Percentiles rank a stretch among this genome's conserved stretches.
Conservation (phyloP, 2,888 invertebrate genomes). For the Adineta ricciae region DNA sequence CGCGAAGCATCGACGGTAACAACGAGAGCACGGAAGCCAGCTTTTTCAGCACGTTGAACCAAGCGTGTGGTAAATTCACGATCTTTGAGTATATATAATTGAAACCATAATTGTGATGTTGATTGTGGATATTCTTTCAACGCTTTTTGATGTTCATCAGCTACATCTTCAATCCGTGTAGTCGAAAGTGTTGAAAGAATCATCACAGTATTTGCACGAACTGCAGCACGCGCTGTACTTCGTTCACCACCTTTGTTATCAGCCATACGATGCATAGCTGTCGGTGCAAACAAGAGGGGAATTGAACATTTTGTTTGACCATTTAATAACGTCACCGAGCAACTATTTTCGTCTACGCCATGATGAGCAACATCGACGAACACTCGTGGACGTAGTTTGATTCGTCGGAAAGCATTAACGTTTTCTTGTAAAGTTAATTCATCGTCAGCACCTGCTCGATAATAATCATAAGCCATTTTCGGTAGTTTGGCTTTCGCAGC, state of each 20-base stretch:
- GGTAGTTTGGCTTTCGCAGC: conserved; percentile 34
- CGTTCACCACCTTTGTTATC: conserved; percentile 77
- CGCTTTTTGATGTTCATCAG: conserved; percentile 52
- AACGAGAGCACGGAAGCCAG: conserved; percentile 75
- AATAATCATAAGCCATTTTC: conserved; percentile 60
- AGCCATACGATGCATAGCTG: conserved; percentile 82
- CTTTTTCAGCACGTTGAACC: conserved; percentile 65
- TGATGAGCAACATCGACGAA: conserved; percentile 63
- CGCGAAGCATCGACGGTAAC: conserved; percentile 75
- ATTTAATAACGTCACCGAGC: conserved; percentile 36
- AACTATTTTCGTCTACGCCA: conserved; percentile 50
- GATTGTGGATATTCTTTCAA: conserved; percentile 35
- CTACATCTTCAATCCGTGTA: conserved; percentile 75
- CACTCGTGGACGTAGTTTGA: conserved; percentile 59
- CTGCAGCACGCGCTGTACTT: conserved; percentile 57
- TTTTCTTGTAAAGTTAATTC: conserved; percentile 66
- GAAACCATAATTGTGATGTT: conserved; percentile 70
- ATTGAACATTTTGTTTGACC: conserved; percentile 54
- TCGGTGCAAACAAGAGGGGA: conserved; percentile 68
- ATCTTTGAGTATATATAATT: conserved; percentile 70
- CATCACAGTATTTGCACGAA: background rate
- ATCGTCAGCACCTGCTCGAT: conserved; percentile 71
- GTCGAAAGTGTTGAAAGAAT: conserved; percentile 57
- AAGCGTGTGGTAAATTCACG: conserved; percentile 50
- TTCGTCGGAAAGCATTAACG: conserved; percentile 56